Percentiles rank a stretch among this genome's conserved stretches.
These are phyloP conservation scores for Craniophora ligustri DNA, from an alignment of 2,888 invertebrate genomes.

Conservation along the genomic window DNA sequence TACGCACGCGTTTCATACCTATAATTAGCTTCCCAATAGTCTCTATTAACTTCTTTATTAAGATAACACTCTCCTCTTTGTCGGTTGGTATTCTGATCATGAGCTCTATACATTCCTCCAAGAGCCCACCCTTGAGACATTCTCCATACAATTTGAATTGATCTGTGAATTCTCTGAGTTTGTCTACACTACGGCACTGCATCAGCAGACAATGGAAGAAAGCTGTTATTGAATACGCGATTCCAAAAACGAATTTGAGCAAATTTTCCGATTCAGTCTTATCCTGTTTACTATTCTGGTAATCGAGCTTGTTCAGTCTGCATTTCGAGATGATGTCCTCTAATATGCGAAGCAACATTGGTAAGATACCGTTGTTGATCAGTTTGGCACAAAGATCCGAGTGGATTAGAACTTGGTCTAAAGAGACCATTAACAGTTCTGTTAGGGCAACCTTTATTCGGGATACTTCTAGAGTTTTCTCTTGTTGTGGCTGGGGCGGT, in stretches of 20 bases:
- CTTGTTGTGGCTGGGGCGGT: constrained; percentile 67
- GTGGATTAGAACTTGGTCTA: constrained; percentile 87
- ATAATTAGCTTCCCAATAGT: constrained; percentile 87
- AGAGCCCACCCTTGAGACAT: constrained; percentile 87
- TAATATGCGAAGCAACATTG: constrained; percentile 88
- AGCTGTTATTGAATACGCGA: constrained; percentile 88
- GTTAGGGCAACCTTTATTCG: constrained; percentile 87
- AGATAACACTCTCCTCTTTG: constrained; percentile 69
- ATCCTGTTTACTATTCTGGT: constrained; percentile 66
- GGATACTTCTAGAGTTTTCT: constrained; percentile 76
- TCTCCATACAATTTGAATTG: constrained; percentile 89
- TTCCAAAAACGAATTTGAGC: constrained; percentile 89
- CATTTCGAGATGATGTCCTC: constrained; percentile 87
- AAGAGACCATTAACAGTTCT: constrained; percentile 87
- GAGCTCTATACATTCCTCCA: constrained; percentile 87
- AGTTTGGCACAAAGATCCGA: constrained; percentile 87
- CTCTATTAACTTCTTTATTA: constrained; percentile 87
- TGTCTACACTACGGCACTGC: constrained; percentile 86
- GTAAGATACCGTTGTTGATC: constrained; percentile 89
- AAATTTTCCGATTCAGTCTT: constrained; percentile 83
- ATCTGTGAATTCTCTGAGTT: constrained; percentile 87
- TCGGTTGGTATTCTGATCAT: constrained; percentile 86
- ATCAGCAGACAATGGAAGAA: constrained; percentile 89
- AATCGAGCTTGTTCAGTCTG: constrained; percentile 63
- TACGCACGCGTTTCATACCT: constrained; percentile 88